These are phyloP conservation scores for Crossoptilon crossoptilon DNA, from an alignment of 2,797 vertebrate species.

Conservation along the genomic window DNA sequence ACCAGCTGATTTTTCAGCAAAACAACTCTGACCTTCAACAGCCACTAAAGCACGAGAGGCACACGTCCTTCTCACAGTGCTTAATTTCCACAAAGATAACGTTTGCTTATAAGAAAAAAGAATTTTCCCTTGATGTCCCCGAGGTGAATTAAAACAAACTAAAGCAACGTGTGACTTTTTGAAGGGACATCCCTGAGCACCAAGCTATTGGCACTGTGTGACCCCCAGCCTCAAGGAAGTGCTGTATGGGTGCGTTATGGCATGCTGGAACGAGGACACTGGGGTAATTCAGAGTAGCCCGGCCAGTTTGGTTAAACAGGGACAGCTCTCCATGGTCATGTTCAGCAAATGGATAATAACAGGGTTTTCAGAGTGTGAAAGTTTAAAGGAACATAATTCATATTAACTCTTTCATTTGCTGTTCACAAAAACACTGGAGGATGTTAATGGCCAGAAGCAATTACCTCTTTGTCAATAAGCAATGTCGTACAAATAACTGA, in stretches of 20 bases:
- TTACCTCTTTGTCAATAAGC: background rate
- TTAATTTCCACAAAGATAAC: background rate
- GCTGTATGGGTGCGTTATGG: fast-evolving
- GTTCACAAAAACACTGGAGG: background rate
- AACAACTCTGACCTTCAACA: background rate
- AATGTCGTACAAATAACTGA: background rate
- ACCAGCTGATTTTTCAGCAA: background rate
- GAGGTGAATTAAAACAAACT: background rate
- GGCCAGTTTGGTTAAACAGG: background rate
- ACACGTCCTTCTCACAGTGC: fast-evolving
- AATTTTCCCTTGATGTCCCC: background rate
- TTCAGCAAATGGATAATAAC: background rate
- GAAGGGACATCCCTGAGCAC: background rate
- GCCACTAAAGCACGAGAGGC: background rate
- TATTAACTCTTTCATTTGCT: background rate
- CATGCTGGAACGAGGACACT: background rate
- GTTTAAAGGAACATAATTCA: background rate
- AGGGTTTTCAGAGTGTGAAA: background rate
- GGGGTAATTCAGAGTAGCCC: background rate
- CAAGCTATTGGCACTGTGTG: fast-evolving
- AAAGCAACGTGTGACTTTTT: background rate
- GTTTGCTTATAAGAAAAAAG: background rate
- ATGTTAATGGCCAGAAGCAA: background rate
- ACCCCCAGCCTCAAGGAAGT: background rate
- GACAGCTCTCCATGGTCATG: background rate